Percentiles rank a stretch among this genome's conserved stretches.
phyloP scores from a whole-genome alignment of 2,797 vertebrate species.

The Melanotaenia pygmaea region DNA sequence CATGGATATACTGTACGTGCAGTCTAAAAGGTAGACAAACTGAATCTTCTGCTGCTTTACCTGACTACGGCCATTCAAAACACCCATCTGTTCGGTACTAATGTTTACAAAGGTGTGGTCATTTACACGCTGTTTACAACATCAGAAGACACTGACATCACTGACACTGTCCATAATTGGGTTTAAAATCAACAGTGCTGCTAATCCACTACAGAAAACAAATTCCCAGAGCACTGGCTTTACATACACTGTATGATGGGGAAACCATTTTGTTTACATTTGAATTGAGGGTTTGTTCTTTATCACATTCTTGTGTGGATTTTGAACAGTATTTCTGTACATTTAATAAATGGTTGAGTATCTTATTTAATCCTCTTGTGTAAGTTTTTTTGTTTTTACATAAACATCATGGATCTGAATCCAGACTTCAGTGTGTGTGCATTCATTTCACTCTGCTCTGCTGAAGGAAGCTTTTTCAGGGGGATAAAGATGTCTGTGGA shows the following conservation, averaged over 20 bases:
- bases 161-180: slow-evolving; percentile 57
- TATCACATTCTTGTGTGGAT: slow-evolving; percentile 71
- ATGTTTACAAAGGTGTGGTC: slow-evolving; percentile 72
- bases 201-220: slow-evolving; percentile 36
- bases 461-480: background rate
- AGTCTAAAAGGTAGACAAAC: slow-evolving; percentile 43
- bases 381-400: slow-evolving; percentile 50
- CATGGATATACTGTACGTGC: slow-evolving; percentile 37
- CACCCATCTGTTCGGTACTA: slow-evolving; percentile 38
- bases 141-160: slow-evolving; percentile 32
- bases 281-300: slow-evolving; percentile 64
- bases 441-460: background rate
- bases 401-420: background rate
- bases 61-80: slow-evolving; percentile 52
- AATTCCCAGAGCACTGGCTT: slow-evolving; percentile 55
- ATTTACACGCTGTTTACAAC: slow-evolving; percentile 65
- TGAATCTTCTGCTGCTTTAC: slow-evolving; percentile 53
- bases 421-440: background rate
- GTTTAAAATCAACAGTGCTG: slow-evolving; percentile 58
- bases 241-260: slow-evolving; percentile 36
- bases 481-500: slow-evolving; percentile 7
- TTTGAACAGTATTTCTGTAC: slow-evolving; percentile 82
- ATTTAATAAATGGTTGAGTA: slow-evolving; percentile 84
- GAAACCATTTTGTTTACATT: slow-evolving; percentile 76
- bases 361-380: slow-evolving; percentile 70